Evolutionary conservation across 1,140 invertebrate genomes (phyloP).

Genomic region (Lordiphosa clarofinis): DNA sequence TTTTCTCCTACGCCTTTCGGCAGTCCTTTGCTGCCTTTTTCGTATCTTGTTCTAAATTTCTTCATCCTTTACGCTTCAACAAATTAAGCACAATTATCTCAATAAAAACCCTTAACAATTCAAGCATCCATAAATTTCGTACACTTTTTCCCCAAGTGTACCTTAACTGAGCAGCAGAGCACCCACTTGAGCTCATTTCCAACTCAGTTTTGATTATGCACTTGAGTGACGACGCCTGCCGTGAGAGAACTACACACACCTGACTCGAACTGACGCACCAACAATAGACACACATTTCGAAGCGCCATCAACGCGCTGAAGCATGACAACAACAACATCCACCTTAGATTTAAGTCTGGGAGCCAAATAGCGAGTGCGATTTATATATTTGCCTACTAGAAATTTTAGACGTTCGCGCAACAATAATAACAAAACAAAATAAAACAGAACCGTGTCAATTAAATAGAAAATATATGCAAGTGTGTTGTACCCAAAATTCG

Average conservation of each 20-base stretch:
- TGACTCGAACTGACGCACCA: conserved; percentile 18
- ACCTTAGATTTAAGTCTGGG: not conserved
- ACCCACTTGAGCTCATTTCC: conserved; percentile 52
- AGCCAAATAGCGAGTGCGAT: conserved; percentile 22
- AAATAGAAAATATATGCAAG: not conserved
- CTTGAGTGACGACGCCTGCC: conserved; percentile 18
- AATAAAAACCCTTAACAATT: too few species aligned
- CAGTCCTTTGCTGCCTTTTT: too few species aligned
- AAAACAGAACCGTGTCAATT: conserved; percentile 14
- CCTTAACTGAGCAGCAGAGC: conserved; percentile 2
- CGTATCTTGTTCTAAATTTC: too few species aligned
- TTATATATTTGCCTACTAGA: conserved; percentile 59
- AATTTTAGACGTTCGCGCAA: conserved; percentile 46
- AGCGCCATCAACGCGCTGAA: conserved; percentile 56
- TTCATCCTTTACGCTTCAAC: too few species aligned
- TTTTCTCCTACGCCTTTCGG: too few species aligned
- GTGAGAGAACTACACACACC: conserved; percentile 1
- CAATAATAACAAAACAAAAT: conserved; percentile 7
- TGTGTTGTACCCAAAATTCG: not conserved
- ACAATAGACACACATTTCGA: conserved; percentile 51
- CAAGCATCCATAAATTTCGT: too few species aligned
- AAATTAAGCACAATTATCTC: too few species aligned
- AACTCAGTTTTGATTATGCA: conserved; percentile 63
- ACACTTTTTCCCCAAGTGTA: too few species aligned
- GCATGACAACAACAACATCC: conserved; percentile 40